Evolutionary conservation across 2,113 vertebrate genomes (phyloP).

Genomic region (Delphinapterus leucas): DNA sequence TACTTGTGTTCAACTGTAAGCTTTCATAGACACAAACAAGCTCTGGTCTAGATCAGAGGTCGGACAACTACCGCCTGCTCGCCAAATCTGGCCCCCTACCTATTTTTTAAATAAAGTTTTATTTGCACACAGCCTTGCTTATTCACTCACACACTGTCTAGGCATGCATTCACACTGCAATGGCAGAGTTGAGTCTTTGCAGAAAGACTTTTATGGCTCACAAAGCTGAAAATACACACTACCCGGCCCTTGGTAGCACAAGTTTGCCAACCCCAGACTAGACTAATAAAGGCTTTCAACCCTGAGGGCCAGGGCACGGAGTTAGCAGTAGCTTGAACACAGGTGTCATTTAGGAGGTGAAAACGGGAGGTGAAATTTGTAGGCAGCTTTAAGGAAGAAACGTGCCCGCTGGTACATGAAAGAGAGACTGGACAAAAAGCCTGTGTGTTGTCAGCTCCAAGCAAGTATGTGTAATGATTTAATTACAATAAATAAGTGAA

Average conservation of each 20-base stretch:
- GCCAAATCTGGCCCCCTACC: too few relatives aligned
- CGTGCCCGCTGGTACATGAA: rapidly evolving
- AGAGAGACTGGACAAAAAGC: neutral
- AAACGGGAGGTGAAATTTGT: neutral
- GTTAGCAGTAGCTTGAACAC: rapidly evolving
- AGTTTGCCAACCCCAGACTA: neutral
- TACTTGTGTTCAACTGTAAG: rapidly evolving
- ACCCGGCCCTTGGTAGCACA: rapidly evolving
- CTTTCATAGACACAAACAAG: rapidly evolving
- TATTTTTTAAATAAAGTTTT: neutral
- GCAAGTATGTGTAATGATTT: rapidly evolving
- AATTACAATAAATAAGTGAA: neutral
- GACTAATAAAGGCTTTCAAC: rapidly evolving
- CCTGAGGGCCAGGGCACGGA: too few relatives aligned
- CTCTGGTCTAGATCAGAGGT: rapidly evolving
- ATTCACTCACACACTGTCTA: rapidly evolving
- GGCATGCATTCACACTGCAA: rapidly evolving
- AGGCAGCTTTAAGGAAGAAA: neutral
- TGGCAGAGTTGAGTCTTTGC: rapidly evolving
- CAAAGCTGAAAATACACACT: rapidly evolving
- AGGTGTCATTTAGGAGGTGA: neutral
- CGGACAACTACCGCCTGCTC: rapidly evolving
- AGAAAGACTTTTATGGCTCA: rapidly evolving
- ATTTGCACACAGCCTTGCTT: neutral
- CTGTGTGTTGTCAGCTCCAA: too few relatives aligned